These are phyloP conservation scores for Xestobium rufovillosum DNA, from an alignment of 2,888 invertebrate species.

Conservation along the genomic window DNA sequence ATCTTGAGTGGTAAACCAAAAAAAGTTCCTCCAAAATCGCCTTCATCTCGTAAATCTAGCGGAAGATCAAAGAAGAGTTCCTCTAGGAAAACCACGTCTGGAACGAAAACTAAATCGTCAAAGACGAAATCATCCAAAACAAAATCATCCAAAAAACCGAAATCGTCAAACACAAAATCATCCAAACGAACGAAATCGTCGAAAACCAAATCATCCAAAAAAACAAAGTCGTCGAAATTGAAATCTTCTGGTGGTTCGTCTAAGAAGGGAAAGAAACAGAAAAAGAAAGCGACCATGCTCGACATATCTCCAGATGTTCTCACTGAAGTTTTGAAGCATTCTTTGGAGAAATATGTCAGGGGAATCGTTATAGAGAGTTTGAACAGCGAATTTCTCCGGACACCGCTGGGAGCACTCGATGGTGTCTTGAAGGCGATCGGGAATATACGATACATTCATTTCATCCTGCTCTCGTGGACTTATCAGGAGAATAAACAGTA, in stretches of 20 bases:
- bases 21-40: conserved; percentile 6
- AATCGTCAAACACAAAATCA: conserved; percentile 13
- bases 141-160: conserved; percentile 12
- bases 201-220: conserved; percentile 18
- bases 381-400: conserved; percentile 32
- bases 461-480: conserved; percentile 28
- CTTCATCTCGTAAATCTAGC: no score
- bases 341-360: neutral
- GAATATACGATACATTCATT: conserved; percentile 32
- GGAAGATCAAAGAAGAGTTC: neutral
- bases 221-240: conserved; percentile 11
- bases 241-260: conserved; percentile 18
- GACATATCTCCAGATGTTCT: conserved; percentile 32
- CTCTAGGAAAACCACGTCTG: conserved; percentile 5
- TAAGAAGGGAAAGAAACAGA: conserved; percentile 16
- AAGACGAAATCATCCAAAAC: conserved; percentile 11
- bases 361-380: conserved; percentile 36
- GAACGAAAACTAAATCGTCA: conserved; percentile 7
- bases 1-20: conserved; percentile 24
- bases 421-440: conserved; percentile 31
- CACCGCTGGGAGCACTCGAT: conserved; percentile 27
- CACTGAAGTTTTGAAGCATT: conserved; percentile 26
- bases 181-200: conserved; percentile 11
- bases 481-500: conserved; percentile 24
- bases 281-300: conserved; percentile 10